phyloP scores from a whole-genome alignment of 1,140 invertebrate species.

The Ericerus pela region DNA sequence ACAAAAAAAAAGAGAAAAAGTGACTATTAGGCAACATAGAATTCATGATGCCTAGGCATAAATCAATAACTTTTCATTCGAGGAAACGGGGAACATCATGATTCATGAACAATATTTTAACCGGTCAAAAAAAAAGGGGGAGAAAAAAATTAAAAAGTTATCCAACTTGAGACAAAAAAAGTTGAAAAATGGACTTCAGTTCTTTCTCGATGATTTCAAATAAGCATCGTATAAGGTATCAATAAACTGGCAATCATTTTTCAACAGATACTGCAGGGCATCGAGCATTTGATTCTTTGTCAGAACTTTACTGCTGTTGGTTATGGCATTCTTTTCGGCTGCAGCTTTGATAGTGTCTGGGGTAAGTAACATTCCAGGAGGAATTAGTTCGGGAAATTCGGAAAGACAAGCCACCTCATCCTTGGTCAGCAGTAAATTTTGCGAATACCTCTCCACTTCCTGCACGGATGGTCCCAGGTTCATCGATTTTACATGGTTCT shows the following conservation, averaged over 20 bases:
- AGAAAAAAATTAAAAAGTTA: no score
- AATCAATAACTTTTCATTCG: no score
- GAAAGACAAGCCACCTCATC: neutral
- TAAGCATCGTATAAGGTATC: slow-evolving; percentile 79
- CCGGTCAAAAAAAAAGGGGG: no score
- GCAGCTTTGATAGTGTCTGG: slow-evolving; percentile 26
- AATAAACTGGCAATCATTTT: slow-evolving; percentile 72
- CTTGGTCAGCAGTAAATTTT: neutral
- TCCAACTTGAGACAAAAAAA: no score
- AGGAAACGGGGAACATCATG: no score
- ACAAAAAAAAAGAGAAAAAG: no score
- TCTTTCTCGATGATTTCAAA: slow-evolving; percentile 47
- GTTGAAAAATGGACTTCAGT: slow-evolving; percentile 4
- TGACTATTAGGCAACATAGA: no score
- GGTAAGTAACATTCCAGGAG: slow-evolving; percentile 64
- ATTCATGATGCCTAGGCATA: no score
- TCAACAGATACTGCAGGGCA: slow-evolving; percentile 69
- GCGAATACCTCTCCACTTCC: neutral
- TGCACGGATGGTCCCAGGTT: no score
- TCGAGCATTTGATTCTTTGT: slow-evolving; percentile 75
- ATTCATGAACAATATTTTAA: no score
- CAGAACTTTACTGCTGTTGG: slow-evolving; percentile 29
- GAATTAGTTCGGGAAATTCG: slow-evolving; percentile 48
- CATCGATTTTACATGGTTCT: neutral
- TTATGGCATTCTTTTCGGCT: neutral